phyloP scores from a whole-genome alignment of 2,113 vertebrate genomes.

The Psammodynastes pulverulentus region DNA sequence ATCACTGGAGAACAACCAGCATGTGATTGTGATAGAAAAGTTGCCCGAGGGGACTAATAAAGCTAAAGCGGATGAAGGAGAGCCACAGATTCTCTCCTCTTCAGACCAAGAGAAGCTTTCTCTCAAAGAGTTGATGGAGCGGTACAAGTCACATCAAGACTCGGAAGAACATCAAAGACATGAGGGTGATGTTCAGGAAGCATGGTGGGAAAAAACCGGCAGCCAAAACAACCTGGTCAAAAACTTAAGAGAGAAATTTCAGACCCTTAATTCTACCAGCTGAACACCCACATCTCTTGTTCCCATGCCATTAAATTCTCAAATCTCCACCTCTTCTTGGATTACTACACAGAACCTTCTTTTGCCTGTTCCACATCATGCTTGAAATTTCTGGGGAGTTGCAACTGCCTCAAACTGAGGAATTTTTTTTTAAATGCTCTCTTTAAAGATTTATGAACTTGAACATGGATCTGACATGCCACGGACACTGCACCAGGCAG shows the following conservation, averaged over 20 bases:
- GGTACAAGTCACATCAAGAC: constrained; percentile 79
- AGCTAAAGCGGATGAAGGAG: constrained; percentile 20
- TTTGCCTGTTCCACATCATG: background rate
- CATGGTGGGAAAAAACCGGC: constrained; percentile 53
- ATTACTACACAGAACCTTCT: background rate
- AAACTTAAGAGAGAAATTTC: constrained; percentile 89
- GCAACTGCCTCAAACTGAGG: background rate
- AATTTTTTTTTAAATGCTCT: background rate
- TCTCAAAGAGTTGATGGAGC: constrained; percentile 74
- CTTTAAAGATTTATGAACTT: background rate
- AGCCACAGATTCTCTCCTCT: constrained; percentile 74
- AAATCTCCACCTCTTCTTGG: background rate
- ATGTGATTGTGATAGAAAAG: constrained; percentile 77
- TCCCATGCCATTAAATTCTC: background rate
- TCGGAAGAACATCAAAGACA: constrained; percentile 67
- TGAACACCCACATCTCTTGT: constrained; percentile 43
- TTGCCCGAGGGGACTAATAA: background rate
- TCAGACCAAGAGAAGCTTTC: constrained; percentile 81
- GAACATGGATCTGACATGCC: background rate
- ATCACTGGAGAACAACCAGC: constrained; percentile 61
- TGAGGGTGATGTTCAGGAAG: constrained; percentile 53
- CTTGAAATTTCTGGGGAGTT: background rate
- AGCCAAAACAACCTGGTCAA: constrained; percentile 79
- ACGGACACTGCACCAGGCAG: background rate
- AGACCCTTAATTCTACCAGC: constrained; percentile 78